phyloP scores from a whole-genome alignment of 2,888 invertebrate genomes.

The Neelides folsomi region DNA sequence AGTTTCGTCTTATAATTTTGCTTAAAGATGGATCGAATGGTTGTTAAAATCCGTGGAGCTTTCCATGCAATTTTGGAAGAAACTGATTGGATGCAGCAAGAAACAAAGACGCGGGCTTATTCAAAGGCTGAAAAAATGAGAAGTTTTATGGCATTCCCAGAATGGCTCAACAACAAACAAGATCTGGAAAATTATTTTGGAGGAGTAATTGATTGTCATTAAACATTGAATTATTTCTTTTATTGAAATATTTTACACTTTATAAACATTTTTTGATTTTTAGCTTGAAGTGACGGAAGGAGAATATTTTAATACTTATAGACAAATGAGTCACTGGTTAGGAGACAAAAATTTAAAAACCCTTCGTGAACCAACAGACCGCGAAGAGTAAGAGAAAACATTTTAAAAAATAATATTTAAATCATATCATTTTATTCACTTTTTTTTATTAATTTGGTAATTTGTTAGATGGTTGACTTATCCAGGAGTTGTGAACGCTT shows the following conservation, averaged over 20 bases:
- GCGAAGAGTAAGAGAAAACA: constrained; percentile 13
- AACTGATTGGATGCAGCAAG: constrained; percentile 66
- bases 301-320: too few species aligned
- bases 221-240: constrained; percentile 1
- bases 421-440: not conserved
- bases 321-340: constrained; percentile 5
- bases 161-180: constrained; percentile 54
- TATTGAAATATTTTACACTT: not conserved
- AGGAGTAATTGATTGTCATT: too few species aligned
- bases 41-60: constrained; percentile 56
- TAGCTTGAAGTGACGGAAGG: not conserved
- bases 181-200: constrained; percentile 57
- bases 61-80: constrained; percentile 55
- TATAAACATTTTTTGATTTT: not conserved
- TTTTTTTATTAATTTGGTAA: constrained; percentile 1
- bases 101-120: constrained; percentile 53
- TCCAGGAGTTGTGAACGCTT: constrained; percentile 58
- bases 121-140: constrained; percentile 55
- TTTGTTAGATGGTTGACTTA: constrained; percentile 20
- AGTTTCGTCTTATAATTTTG: not conserved
- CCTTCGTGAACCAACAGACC: constrained; percentile 13
- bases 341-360: constrained; percentile 12
- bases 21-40: constrained; percentile 52
- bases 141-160: constrained; percentile 67
- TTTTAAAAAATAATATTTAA: not conserved